A percentile compares a stretch with the other conserved stretches of the same genome.
phyloP scores from a whole-genome alignment of 2,113 vertebrate species.

The Tretioscincus oriximinensis region DNA sequence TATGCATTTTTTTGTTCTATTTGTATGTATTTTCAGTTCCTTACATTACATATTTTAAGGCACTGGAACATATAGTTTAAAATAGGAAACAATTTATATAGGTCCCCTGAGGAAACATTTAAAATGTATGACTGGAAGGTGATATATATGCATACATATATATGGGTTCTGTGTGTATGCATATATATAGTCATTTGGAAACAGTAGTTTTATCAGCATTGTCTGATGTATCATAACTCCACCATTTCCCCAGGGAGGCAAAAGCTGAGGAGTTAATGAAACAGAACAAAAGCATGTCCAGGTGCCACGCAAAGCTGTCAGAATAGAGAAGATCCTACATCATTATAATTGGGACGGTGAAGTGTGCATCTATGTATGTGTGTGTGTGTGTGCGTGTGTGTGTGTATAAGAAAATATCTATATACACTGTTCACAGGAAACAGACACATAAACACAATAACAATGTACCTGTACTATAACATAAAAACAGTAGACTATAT shows the following conservation, averaged over 20 bases:
- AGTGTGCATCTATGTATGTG: background rate
- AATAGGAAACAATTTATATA: background rate
- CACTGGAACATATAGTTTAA: background rate
- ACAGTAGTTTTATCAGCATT: conserved; percentile 4
- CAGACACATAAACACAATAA: too few relatives aligned
- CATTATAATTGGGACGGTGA: conserved; percentile 16
- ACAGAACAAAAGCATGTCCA: conserved; percentile 31
- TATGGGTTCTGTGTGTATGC: background rate
- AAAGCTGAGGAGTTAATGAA: conserved; percentile 20
- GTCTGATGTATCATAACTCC: conserved; percentile 2
- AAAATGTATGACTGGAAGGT: background rate
- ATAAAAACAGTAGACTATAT: too few relatives aligned
- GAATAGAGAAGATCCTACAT: conserved; percentile 10
- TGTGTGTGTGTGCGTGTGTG: too few relatives aligned
- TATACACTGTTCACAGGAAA: too few relatives aligned
- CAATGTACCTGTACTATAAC: too few relatives aligned
- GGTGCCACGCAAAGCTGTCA: conserved; percentile 18
- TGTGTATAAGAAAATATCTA: too few relatives aligned
- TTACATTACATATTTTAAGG: background rate
- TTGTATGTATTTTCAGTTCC: background rate
- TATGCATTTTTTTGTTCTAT: too few relatives aligned
- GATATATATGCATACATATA: background rate
- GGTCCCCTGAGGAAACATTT: background rate
- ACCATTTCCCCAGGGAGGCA: conserved; percentile 9
- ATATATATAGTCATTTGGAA: background rate